phyloP scores from a whole-genome alignment of 2,888 invertebrate species.

The Ernsta delagoae region DNA sequence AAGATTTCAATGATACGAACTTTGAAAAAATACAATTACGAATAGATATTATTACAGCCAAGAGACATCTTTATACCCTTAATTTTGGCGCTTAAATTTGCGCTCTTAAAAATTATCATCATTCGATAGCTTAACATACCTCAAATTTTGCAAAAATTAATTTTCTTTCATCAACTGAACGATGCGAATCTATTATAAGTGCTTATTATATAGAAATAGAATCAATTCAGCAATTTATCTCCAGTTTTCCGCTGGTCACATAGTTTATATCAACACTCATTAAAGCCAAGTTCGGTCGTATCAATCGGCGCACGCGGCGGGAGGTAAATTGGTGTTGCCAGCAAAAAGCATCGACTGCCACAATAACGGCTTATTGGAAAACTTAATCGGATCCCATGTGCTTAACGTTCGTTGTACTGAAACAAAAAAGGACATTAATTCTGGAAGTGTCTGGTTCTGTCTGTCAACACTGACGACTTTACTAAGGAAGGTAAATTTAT shows the following conservation, averaged over 20 bases:
- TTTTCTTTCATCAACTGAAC: too few relatives aligned
- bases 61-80: too few relatives aligned
- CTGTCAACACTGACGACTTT: too few relatives aligned
- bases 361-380: constrained; percentile 30
- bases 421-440: constrained; percentile 6
- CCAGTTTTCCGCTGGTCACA: constrained; percentile 26
- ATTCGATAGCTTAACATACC: too few relatives aligned
- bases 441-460: constrained; percentile 10
- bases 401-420: constrained; percentile 1
- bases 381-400: constrained; percentile 31
- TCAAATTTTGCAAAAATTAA: too few relatives aligned
- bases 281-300: constrained; percentile 23
- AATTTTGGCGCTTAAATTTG: too few relatives aligned
- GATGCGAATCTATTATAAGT: too few relatives aligned
- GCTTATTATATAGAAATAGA: not conserved
- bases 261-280: constrained; percentile 33
- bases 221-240: constrained; percentile 27
- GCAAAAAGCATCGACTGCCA: constrained; percentile 47
- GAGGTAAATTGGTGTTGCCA: constrained; percentile 57
- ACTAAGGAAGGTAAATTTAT: too few relatives aligned
- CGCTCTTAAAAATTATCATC: too few relatives aligned
- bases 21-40: not conserved
- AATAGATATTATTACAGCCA: not conserved
- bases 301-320: constrained; percentile 47
- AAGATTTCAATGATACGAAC: too few relatives aligned